These are phyloP conservation scores for Prinia subflava DNA, from an alignment of 2,113 vertebrate species.

Conservation along the genomic window DNA sequence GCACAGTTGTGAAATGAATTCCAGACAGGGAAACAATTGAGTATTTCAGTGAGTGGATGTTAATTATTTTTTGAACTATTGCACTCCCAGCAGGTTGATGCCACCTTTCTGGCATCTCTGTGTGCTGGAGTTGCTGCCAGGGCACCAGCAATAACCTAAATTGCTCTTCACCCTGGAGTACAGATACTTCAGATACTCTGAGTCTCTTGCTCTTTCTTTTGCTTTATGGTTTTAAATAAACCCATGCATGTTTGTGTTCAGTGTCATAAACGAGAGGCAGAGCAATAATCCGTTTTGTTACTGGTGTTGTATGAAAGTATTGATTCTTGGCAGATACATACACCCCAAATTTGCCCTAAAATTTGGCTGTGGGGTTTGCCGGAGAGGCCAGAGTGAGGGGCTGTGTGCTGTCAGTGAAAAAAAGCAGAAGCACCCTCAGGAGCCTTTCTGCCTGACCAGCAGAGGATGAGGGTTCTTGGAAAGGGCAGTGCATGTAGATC, in stretches of 20 bases:
- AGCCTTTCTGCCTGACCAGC: neutral
- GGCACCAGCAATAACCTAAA: neutral
- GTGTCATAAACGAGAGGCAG: neutral
- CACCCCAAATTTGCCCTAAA: neutral
- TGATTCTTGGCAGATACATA: neutral
- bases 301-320: fast-evolving
- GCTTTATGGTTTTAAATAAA: neutral
- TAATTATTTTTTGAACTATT: neutral
- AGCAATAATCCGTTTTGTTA: neutral
- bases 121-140: neutral
- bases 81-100: neutral
- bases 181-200: too few species aligned
- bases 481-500: fast-evolving
- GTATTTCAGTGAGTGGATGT: neutral
- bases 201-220: neutral
- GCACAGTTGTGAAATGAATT: neutral
- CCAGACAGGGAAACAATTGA: neutral
- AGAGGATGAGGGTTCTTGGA: fast-evolving
- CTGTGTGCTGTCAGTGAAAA: neutral
- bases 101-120: neutral
- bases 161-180: neutral
- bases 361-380: neutral
- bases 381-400: neutral
- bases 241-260: neutral
- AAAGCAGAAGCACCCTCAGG: neutral